A percentile compares a stretch with the other conserved stretches of the same genome.
phyloP scores from a whole-genome alignment of 2,113 vertebrate species.

The Lepisosteus osseus region DNA sequence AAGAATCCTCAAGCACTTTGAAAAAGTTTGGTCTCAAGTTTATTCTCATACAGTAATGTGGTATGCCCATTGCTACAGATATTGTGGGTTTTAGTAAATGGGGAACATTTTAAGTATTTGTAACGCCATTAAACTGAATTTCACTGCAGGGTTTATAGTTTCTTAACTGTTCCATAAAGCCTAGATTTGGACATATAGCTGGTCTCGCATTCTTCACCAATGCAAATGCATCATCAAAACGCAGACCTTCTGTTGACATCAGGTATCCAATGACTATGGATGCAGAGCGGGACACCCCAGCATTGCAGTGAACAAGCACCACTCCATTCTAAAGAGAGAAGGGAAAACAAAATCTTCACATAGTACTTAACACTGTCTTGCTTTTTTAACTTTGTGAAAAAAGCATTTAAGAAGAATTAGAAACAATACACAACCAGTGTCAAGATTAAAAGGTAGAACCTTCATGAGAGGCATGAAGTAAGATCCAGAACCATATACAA shows the following conservation, averaged over 20 bases:
- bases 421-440: too few relatives aligned
- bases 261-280: slow-evolving; percentile 86
- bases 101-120: slow-evolving; percentile 19
- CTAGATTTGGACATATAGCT: slow-evolving; percentile 79
- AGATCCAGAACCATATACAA: too few relatives aligned
- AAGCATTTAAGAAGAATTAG: too few relatives aligned
- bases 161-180: slow-evolving; percentile 90
- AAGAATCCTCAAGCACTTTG: too few relatives aligned
- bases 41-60: too few relatives aligned
- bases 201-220: slow-evolving; percentile 82
- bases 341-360: slow-evolving; percentile 11
- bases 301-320: slow-evolving; percentile 90
- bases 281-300: slow-evolving; percentile 86
- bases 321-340: slow-evolving; percentile 74
- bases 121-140: slow-evolving; percentile 38
- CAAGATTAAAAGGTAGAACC: slow-evolving; percentile 1
- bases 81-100: too few relatives aligned
- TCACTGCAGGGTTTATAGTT: slow-evolving; percentile 62
- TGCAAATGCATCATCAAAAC: slow-evolving; percentile 77
- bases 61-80: too few relatives aligned
- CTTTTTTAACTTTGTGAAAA: too few relatives aligned
- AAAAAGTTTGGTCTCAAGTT: too few relatives aligned
- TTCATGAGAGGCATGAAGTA: neutral
- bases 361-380: neutral
- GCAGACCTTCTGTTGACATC: slow-evolving; percentile 79